Evolutionary conservation across 2,113 vertebrate genomes (phyloP), one percentile per base, ranked within the genome.

Genomic region (Varanus komodoensis): DNA sequence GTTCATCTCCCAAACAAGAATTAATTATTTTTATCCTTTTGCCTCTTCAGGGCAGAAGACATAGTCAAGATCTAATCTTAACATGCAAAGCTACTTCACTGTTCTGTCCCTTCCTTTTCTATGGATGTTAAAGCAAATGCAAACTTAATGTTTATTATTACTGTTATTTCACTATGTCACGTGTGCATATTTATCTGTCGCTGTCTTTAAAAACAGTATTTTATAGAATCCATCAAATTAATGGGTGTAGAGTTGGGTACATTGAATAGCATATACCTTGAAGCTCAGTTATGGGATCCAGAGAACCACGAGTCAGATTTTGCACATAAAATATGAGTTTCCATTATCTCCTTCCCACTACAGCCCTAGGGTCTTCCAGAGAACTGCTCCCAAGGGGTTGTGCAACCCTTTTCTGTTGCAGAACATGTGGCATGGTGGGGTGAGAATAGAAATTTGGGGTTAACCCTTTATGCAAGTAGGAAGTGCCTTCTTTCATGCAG

Each of bases 1-100:
- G 91, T 90, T 92, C 75, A 93, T 71, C 34, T 92, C 75, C 92
- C 93, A 94, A 87, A 75, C 12, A 11, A 44, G 82, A 68, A 75
- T 86, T n/a, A 73, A 54, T 82, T 82, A 68, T 15, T 44, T 78
- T 73, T 4, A n/a, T 87, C 84, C 77, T 4, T 44, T 89, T 89
- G 71, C 44, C 64, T 25, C 6, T 1, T 48, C 50, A 34, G 44
- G n/a, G 44, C 74, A 79, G 48, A 89, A 78, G 75, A 54, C 79
- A 90, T 86, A 64, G 69, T 80, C 34, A 27, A 15, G 27, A 54
- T 44, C 7, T 89, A 44, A 19, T 34, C 38, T 54, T 75, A 44
- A 82, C 38, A 86, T 17, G 38, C n/a, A 69, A 29, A 68, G 44
- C 19, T 85, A 3, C 50, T 80, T 57, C 64, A 14, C 34, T 68